Evolutionary conservation across 1,140 invertebrate species (phyloP).

Genomic region (Babylonia areolata): DNA sequence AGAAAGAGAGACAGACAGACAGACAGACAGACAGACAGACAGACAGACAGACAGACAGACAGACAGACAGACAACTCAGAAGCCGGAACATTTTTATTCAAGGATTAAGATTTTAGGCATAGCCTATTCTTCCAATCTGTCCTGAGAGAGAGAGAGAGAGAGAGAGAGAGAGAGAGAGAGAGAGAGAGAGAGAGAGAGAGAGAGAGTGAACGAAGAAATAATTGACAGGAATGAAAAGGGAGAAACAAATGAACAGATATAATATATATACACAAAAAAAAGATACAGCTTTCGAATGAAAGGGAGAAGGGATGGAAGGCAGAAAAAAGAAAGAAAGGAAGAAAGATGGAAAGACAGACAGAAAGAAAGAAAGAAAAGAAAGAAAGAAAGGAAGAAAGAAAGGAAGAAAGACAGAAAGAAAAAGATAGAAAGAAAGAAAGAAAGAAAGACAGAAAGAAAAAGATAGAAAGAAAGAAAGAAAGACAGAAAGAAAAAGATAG

Average conservation of each 20-base stretch:
- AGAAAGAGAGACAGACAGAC: background rate
- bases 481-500: background rate
- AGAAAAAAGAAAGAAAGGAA: background rate
- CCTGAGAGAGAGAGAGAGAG: too few species aligned
- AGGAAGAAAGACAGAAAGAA: background rate
- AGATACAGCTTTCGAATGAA: background rate
- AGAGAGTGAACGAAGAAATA: background rate
- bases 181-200: background rate
- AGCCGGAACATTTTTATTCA: too few species aligned
- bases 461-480: background rate
- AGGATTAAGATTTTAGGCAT: too few species aligned
- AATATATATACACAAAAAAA: background rate
- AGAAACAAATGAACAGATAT: background rate
- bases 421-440: background rate
- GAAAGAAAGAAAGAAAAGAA: background rate
- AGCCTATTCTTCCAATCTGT: too few species aligned
- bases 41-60: background rate
- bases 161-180: too few species aligned
- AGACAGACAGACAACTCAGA: background rate
- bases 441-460: background rate
- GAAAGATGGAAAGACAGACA: background rate
- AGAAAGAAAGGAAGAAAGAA: background rate
- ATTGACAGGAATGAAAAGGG: background rate
- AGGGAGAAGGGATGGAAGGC: background rate
- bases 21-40: background rate